Evolutionary conservation across 2,888 invertebrate genomes (phyloP).

Genomic region (Aricia artaxerxes): DNA sequence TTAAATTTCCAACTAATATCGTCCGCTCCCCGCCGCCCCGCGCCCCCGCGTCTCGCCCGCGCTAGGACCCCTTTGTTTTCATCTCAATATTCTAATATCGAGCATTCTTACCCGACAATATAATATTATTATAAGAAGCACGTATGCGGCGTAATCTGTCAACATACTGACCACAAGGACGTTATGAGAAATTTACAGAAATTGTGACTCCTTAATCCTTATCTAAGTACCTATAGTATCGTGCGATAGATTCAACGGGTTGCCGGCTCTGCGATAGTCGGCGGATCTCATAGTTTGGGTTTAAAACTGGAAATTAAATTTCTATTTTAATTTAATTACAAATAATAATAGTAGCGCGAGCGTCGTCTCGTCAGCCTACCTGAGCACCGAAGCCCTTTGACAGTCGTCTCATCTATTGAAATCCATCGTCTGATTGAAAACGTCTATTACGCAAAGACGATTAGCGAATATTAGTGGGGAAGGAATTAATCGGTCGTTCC

Average conservation of each 20-base stretch:
- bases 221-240: too few species aligned
- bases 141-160: neutral
- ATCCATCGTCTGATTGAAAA: conserved; percentile 27
- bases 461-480: conserved; percentile 29
- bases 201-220: neutral
- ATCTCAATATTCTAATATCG: conserved; percentile 19
- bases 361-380: neutral
- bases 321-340: neutral
- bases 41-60: conserved; percentile 18
- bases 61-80: conserved; percentile 26
- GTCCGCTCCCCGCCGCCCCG: neutral
- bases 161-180: neutral
- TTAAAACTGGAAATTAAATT: neutral
- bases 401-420: conserved; percentile 26
- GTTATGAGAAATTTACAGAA: neutral
- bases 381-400: neutral
- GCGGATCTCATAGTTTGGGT: neutral
- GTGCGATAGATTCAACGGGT: too few species aligned
- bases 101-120: conserved; percentile 10
- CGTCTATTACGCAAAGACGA: conserved; percentile 26
- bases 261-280: neutral
- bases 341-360: neutral
- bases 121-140: neutral
- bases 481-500: conserved; percentile 31
- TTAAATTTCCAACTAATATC: conserved; percentile 43